Evolutionary conservation across 2,797 vertebrate genomes (phyloP), one percentile per base, ranked within the genome.

Genomic region (Hippoglossus hippoglossus): DNA sequence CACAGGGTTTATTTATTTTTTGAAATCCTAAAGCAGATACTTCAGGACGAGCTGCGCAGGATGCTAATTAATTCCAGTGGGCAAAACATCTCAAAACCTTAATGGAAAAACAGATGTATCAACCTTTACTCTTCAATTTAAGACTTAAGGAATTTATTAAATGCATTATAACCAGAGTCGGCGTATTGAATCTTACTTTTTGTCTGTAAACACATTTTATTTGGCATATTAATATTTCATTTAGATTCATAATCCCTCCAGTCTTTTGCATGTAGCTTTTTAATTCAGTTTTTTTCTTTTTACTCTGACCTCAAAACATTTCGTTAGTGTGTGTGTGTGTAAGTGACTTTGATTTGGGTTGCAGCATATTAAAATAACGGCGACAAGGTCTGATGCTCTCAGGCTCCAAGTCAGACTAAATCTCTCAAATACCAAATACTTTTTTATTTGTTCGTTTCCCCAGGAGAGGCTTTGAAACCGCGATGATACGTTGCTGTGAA

Each of bases 231-330:
- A 16, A 65, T 24, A 53, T 70, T 71, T 66, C 0, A 80, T 81
- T 73, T 51, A 64, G 24, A 80, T 70, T 59, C 51, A 75, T 69
- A 53, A 57, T 34, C 31, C 49, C 51, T 63, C 55, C 28, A 47
- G 49, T 73, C 39, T 75, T 78, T 82, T 85, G 68, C 58, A 83
- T 71, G 22, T 52, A 44, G 16, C 65, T 72, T 63, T 73, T 69
- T 68, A 26, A 52, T 52, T 69, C 0, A 2, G 24, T n/a, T 21
- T 70, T 49, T 34, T 28, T 28, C 49, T 26, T 36, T 51, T 28
- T 63, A 26, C 31, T 63, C 64, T 22, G 25, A 76, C 55, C 69
- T 73, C 36, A 52, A 75, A 76, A 67, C 31, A 75, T 39, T 9
- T 57, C 68, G 53, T 41, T 3, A 41, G 51, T 69, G 51, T 55